phyloP scores from a whole-genome alignment of 35 echinoderm and acorn worm species.

The Lytechinus variegatus region DNA sequence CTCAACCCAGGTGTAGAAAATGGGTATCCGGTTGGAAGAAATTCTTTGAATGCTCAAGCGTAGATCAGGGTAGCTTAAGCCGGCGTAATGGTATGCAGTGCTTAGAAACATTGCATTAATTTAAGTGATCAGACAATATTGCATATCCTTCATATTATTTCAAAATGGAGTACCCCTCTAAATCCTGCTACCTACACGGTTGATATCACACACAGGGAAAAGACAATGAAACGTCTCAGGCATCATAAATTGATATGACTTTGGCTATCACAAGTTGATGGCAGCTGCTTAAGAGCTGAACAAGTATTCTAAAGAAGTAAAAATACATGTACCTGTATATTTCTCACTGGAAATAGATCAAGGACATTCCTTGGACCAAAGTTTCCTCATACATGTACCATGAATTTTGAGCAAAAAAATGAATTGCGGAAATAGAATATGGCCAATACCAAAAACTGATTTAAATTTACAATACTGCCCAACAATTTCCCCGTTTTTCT shows the following conservation, averaged over 20 bases:
- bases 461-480: no score
- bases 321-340: neutral
- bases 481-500: no score
- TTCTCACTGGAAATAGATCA: neutral
- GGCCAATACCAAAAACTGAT: no score
- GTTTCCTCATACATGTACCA: neutral
- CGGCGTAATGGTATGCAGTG: no score
- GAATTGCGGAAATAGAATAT: neutral
- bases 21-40: no score
- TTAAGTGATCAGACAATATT: no score
- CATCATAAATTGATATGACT: neutral
- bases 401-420: neutral
- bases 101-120: no score
- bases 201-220: neutral
- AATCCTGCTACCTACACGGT: neutral
- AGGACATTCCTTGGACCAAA: neutral
- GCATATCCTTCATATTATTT: no score
- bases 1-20: no score
- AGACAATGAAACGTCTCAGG: neutral
- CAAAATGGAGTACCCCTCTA: neutral
- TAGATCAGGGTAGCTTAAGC: no score
- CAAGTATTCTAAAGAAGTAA: neutral
- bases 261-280: neutral
- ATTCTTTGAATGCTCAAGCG: no score
- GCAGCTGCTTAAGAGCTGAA: neutral